These are phyloP conservation scores for Azemiops feae DNA, from an alignment of 2,113 vertebrate genomes.

Conservation along the genomic window DNA sequence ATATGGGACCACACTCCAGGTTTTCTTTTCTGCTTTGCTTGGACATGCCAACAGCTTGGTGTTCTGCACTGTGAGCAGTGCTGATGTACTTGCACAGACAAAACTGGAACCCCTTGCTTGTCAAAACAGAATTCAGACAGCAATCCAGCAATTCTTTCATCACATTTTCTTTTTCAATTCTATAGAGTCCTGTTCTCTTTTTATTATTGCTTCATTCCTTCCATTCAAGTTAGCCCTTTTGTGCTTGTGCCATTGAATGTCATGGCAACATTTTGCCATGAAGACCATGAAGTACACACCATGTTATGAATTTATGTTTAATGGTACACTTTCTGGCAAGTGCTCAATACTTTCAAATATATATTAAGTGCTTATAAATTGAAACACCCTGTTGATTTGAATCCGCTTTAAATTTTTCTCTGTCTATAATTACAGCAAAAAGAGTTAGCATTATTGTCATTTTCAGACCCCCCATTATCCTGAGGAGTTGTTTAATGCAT, in stretches of 20 bases:
- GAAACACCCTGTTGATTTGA: background rate
- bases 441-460: background rate
- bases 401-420: background rate
- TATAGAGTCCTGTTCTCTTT: background rate
- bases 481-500: background rate
- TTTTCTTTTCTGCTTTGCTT: background rate
- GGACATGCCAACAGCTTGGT: background rate
- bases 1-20: background rate
- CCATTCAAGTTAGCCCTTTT: background rate
- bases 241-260: background rate
- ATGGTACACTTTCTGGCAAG: background rate
- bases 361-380: background rate
- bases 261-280: background rate
- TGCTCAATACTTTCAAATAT: background rate
- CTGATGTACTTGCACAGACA: background rate
- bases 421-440: background rate
- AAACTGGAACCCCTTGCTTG: background rate
- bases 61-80: background rate
- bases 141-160: background rate
- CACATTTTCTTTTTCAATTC: background rate
- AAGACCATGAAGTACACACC: background rate
- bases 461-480: background rate
- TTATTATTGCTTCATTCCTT: background rate
- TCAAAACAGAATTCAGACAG: background rate
- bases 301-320: background rate